These are phyloP conservation scores for Acropora tenuis DNA, from an alignment of 64 coral and sea anemone species.

Conservation along the genomic window DNA sequence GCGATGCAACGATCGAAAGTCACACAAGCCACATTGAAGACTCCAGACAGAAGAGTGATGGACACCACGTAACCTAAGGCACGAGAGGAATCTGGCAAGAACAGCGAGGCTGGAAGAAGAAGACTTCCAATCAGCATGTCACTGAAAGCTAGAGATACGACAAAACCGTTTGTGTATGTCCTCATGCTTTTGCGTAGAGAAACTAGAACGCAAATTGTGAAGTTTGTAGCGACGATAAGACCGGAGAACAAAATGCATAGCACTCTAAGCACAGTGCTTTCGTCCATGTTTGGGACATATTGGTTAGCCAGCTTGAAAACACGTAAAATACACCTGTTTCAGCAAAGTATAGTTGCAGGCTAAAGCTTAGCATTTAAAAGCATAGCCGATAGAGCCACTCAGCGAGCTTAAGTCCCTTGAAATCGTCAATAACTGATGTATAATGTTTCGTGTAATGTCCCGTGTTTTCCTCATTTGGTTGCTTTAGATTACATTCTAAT, in stretches of 20 bases:
- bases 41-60: slow-evolving; percentile 47
- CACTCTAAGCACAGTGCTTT: neutral
- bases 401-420: neutral
- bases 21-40: slow-evolving; percentile 50
- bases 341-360: too few species aligned
- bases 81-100: neutral
- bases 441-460: neutral
- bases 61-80: slow-evolving; percentile 48
- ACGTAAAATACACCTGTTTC: neutral
- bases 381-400: too few species aligned
- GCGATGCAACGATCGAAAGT: slow-evolving; percentile 71
- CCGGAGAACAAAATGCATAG: neutral
- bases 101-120: slow-evolving; percentile 23
- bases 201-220: slow-evolving; percentile 48
- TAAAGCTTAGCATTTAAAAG: neutral
- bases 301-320: slow-evolving; percentile 10
- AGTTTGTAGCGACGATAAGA: slow-evolving; percentile 36
- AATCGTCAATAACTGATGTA: neutral
- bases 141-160: slow-evolving; percentile 65
- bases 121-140: slow-evolving; percentile 63
- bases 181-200: slow-evolving; percentile 47
- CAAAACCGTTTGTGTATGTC: slow-evolving; percentile 72
- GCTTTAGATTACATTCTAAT: too few species aligned
- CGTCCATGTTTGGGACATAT: neutral
- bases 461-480: too few species aligned